Percentiles rank a stretch among this genome's conserved stretches.
phyloP scores from a whole-genome alignment of 2,888 invertebrate species.

The Heliconius aoede region DNA sequence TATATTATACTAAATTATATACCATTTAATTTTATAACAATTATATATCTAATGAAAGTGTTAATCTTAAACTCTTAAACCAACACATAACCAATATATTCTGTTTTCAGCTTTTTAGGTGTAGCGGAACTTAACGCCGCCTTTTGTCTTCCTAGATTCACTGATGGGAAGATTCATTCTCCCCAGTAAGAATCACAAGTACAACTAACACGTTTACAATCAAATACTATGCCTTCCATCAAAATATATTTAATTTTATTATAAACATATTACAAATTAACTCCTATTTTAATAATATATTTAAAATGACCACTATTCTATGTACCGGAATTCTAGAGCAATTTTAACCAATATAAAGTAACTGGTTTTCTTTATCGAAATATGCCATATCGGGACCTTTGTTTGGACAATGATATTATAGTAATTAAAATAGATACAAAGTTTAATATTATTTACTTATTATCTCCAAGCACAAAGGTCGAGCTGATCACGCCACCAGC shows the following conservation, averaged over 20 bases:
- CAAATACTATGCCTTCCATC: too few species aligned
- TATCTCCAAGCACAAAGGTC: slow-evolving; percentile 38
- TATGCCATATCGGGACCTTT: background rate
- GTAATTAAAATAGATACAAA: slow-evolving; percentile 20
- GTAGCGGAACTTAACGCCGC: too few species aligned
- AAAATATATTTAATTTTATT: background rate
- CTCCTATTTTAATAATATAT: background rate
- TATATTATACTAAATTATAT: too few species aligned
- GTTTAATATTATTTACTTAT: slow-evolving; percentile 10
- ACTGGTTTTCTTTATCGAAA: slow-evolving; percentile 2
- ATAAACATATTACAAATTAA: too few species aligned
- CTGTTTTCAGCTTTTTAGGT: too few species aligned
- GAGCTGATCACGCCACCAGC: slow-evolving; percentile 49
- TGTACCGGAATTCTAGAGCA: background rate
- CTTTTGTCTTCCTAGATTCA: background rate
- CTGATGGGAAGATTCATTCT: background rate
- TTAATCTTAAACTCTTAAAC: too few species aligned
- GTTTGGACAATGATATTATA: slow-evolving; percentile 8
- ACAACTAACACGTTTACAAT: background rate
- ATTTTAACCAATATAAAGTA: background rate
- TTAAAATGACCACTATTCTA: background rate
- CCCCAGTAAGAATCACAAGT: background rate
- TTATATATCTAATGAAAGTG: too few species aligned
- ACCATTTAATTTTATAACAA: too few species aligned
- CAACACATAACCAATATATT: too few species aligned